These are phyloP conservation scores for Cataglyphis rosenhaueri DNA, from an alignment of 2,888 invertebrate species.

Conservation along the genomic window DNA sequence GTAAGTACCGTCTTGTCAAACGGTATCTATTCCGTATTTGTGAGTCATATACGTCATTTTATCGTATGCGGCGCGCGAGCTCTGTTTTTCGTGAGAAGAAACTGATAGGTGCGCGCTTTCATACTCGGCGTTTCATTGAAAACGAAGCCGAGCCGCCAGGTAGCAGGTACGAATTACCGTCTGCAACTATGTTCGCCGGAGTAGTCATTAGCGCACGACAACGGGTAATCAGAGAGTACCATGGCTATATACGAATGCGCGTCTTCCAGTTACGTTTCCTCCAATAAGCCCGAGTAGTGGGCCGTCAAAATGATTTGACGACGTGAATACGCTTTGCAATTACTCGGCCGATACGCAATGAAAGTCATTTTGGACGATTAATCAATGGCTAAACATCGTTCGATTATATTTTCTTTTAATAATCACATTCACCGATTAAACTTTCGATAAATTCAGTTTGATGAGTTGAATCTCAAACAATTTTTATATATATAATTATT, in stretches of 20 bases:
- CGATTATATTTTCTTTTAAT: constrained; percentile 26
- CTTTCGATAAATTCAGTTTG: not conserved
- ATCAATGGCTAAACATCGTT: constrained; percentile 35
- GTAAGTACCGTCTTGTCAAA: not conserved
- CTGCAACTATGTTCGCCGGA: constrained; percentile 56
- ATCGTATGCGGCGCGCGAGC: constrained; percentile 36
- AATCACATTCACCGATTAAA: not conserved
- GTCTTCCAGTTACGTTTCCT: constrained; percentile 55
- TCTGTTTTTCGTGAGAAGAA: constrained; percentile 54
- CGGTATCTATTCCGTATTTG: constrained; percentile 4
- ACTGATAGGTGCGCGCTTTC: constrained; percentile 54
- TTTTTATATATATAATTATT: not conserved
- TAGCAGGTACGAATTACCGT: constrained; percentile 63
- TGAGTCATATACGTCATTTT: constrained; percentile 38
- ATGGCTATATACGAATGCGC: constrained; percentile 36
- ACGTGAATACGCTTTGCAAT: constrained; percentile 47
- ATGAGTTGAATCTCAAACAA: not conserved
- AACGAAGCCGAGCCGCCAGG: constrained; percentile 57
- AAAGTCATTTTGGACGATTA: constrained; percentile 35
- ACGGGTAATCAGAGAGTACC: constrained; percentile 60
- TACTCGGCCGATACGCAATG: constrained; percentile 38
- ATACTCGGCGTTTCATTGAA: constrained; percentile 61
- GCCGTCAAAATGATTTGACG: constrained; percentile 52
- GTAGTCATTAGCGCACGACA: constrained; percentile 60
- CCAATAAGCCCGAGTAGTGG: constrained; percentile 43